Evolutionary conservation across 2,888 invertebrate genomes (phyloP), one percentile per base, ranked within the genome.

Genomic region (Drosophila kanekoi): DNA sequence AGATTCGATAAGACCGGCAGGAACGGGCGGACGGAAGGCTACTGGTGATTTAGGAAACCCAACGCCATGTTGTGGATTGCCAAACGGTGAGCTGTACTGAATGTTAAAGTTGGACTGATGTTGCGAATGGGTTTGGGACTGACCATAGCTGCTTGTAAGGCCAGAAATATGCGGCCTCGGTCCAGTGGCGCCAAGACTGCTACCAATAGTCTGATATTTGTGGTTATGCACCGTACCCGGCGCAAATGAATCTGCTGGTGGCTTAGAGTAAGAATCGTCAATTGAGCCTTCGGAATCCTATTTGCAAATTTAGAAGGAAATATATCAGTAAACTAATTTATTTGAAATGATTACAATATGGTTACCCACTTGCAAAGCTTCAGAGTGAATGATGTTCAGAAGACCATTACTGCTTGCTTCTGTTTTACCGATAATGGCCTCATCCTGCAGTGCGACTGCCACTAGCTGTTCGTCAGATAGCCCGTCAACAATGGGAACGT

Each of bases 11-110:
- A 96, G 91, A 0, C 95, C 96, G 52, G 94, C 93, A 0, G 96
- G 96, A 0, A 96, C 95, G 0, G 95, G 94, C n/a, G 96, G 95
- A 47, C 96, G 93, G 91, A 96, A 96, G 74, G 95, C 94, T 5
- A 96, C 94, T 0, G 96, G 96, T 35, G 93, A 93, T 49, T 76
- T 91, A 10, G 90, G 90, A 0, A 90, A 91, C 0, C 87, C 79
- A n/a, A 78, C 79, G 16, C 87, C 88, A 41, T 79, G 81, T 32
- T 77, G 76, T 0, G 86, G 73, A 70, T 91, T 91, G 4, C 90
- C 91, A 3, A 87, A 87, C 1, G 89, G 83, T 8, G 87, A 74
- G 16, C 91, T 92, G 40, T 91, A 90, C 54, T 89, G 87, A 6
- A 91, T 82, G 37, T 90, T 90, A 6, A 90, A 71, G 32, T 89